These are phyloP conservation scores for Etheostoma perlongum DNA, from an alignment of 2,797 vertebrate species.

Conservation along the genomic window DNA sequence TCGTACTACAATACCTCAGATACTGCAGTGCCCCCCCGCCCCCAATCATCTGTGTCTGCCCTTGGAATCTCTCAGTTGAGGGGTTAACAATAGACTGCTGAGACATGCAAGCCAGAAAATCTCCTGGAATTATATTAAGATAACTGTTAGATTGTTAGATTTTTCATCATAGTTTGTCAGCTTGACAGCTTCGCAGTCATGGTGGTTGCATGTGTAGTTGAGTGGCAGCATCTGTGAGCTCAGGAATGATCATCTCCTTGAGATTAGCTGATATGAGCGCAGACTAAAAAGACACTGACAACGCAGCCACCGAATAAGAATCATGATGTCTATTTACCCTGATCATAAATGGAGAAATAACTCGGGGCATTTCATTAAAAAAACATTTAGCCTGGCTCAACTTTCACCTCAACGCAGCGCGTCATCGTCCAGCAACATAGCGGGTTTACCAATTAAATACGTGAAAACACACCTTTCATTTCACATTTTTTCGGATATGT, in stretches of 20 bases:
- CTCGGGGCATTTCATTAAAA: not conserved
- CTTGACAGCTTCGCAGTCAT: conserved; percentile 67
- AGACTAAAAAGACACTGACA: not conserved
- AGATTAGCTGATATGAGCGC: conserved; percentile 18
- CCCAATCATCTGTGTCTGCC: conserved; percentile 27
- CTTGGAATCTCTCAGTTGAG: conserved; percentile 19
- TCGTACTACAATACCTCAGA: not conserved
- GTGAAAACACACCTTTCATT: not conserved
- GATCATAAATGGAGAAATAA: not conserved
- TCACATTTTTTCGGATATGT: too few relatives aligned
- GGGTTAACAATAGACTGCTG: conserved; percentile 48
- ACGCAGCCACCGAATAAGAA: not conserved
- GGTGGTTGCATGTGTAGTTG: conserved; percentile 32
- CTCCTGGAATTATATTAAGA: conserved; percentile 48
- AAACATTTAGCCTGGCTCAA: not conserved
- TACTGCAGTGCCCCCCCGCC: not conserved
- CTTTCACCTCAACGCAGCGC: not conserved
- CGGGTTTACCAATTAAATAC: not conserved
- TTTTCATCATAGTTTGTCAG: conserved; percentile 48
- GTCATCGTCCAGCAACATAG: not conserved
- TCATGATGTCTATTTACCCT: not conserved
- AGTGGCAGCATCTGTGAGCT: conserved; percentile 15
- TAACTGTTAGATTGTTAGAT: conserved; percentile 55
- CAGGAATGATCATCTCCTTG: not conserved
- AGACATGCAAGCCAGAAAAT: conserved; percentile 46